Conservation (phyloP, 1,140 invertebrate species). For the Drosophila parvula region DNA sequence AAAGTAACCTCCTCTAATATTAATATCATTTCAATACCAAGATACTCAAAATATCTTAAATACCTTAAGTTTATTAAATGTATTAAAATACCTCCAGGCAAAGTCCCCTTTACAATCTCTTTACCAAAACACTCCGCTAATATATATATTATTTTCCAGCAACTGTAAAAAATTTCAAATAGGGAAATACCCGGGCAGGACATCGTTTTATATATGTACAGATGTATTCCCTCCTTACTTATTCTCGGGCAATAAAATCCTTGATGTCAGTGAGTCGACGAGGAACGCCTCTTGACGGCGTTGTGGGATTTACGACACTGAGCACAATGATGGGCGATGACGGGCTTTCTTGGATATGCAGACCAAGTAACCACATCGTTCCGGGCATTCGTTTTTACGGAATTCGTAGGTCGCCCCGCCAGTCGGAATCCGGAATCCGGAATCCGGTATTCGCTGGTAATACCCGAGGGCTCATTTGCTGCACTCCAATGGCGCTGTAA, state of each 20-base stretch:
- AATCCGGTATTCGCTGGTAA: constrained; percentile 5
- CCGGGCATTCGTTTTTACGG: neutral
- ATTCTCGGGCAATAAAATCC: neutral
- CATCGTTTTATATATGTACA: neutral
- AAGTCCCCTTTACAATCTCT: too few species aligned
- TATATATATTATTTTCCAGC: too few species aligned
- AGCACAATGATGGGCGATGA: neutral
- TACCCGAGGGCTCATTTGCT: constrained; percentile 23
- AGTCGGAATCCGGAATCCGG: neutral
- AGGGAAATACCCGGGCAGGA: neutral
- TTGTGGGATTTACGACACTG: neutral
- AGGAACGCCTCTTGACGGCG: neutral
- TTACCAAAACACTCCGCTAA: too few species aligned
- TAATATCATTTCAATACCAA: too few species aligned
- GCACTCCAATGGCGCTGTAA: constrained; percentile 20
- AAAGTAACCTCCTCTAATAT: too few species aligned
- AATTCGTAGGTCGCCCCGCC: neutral
- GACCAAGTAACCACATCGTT: neutral
- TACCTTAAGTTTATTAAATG: too few species aligned
- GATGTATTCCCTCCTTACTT: neutral
- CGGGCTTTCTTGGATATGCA: constrained; percentile 5
- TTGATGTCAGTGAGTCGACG: neutral
- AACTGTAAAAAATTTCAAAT: neutral
- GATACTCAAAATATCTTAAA: too few species aligned
- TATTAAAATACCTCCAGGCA: too few species aligned